Base-by-base conservation (phyloP, 1,140 invertebrate species). In the Cataglyphis hispanica region DNA sequence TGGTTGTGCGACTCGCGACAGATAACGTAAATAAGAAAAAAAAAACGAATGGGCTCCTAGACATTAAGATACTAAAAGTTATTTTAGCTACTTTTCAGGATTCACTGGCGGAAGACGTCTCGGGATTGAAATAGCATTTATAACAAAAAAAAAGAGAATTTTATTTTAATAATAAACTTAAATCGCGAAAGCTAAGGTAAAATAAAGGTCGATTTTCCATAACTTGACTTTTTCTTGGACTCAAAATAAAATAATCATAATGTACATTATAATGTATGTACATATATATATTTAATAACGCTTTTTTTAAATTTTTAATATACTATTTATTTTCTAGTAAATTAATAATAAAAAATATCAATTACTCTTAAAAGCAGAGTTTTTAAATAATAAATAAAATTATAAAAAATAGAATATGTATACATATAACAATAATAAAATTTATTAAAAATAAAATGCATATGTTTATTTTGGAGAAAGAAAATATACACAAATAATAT, bases 101-200 rank as follows among this genome's bases (percentile, higher is more conserved):
- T 70, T 40, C 31, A 27, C 2, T 6, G 27, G 22, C 1, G 50
- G 34, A 80, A 25, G 25, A 10, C 58, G 50, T 81, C 78, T 61
- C 72, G 58, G 67, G 56, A 84, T 66, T 86, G 40, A 87, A 89
- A 90, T 90, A 91, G 87, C 86, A 89, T 91, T 93, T 91, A 89
- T 84, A 91, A n/a, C 46, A n/a, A 50, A 37, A 16, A 16, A 8
- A 53, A 27, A 56, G 1, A n/a, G 37, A 6, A 53, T 11, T 66
- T 78, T 66, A 53, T 53, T 67, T 67, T 22, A 34, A n/a, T 40
- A 64, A 31, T 7, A 37, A 31, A 77, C 16, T 61, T 13, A 37
- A 69, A 34, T 37, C 22, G 27, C 43, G 40, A 19, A n/a, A 60
- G 2, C 60, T 37, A 66, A 1, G 8, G 6, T 34, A 19, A 78